Evolutionary conservation across 2,888 invertebrate species (phyloP).

Genomic region (Invenusta paracnida): DNA sequence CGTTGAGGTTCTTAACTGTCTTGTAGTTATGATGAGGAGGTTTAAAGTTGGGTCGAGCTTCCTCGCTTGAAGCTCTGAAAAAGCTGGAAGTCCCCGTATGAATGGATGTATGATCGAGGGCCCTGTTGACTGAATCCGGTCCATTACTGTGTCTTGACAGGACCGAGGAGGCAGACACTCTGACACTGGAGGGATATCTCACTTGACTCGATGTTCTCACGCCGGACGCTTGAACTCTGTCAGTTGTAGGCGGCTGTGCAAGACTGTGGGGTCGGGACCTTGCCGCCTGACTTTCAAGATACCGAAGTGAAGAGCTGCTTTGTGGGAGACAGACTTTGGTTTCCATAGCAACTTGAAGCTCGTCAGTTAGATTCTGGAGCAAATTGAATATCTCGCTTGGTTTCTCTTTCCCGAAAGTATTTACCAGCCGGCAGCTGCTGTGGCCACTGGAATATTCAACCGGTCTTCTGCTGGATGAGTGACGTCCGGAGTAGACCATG

Average conservation of each 20-base stretch:
- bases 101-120: not conserved
- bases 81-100: not conserved
- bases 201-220: too few species aligned
- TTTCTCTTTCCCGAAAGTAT: too few species aligned
- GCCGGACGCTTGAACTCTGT: not conserved
- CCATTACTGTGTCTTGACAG: not conserved
- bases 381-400: not conserved
- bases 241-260: not conserved
- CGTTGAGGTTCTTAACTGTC: not conserved
- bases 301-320: not conserved
- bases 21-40: not conserved
- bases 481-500: too few species aligned
- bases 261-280: not conserved
- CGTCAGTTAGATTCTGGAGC: not conserved
- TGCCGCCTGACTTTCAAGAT: not conserved
- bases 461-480: too few species aligned
- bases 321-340: not conserved
- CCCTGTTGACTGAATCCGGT: not conserved
- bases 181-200: not conserved
- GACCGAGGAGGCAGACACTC: not conserved
- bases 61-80: not conserved
- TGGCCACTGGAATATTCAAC: too few species aligned
- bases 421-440: too few species aligned
- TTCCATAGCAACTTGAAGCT: not conserved
- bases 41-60: not conserved